These are phyloP conservation scores for Buphagus erythrorhynchus DNA, from an alignment of 2,797 vertebrate genomes.

Conservation along the genomic window DNA sequence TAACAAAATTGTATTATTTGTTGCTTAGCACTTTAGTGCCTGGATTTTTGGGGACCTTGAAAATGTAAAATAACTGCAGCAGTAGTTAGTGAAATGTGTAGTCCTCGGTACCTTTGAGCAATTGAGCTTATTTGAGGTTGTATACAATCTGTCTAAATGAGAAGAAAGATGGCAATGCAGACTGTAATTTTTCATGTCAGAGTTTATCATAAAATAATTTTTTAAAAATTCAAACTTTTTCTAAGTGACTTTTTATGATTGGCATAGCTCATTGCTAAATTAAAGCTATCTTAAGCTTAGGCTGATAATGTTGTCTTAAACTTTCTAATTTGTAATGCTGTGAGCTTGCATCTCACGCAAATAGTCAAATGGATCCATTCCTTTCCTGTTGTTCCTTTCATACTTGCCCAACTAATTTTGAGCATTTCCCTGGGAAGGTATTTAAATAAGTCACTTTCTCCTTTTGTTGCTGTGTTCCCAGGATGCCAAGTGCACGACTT, in stretches of 20 bases:
- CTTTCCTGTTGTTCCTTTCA: neutral
- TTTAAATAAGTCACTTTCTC: neutral
- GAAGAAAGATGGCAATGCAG: neutral
- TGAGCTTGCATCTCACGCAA: neutral
- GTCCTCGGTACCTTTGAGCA: neutral
- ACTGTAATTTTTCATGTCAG: neutral
- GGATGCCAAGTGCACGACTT: slow-evolving; percentile 92
- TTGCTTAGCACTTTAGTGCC: neutral
- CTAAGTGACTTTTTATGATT: neutral
- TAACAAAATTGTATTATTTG: neutral
- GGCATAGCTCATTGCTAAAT: neutral
- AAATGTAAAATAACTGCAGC: neutral
- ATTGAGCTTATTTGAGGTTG: neutral
- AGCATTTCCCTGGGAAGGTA: neutral
- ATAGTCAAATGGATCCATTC: neutral
- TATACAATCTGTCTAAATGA: neutral
- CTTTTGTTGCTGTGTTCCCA: slow-evolving; percentile 62
- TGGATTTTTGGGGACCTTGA: neutral
- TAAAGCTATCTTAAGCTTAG: neutral
- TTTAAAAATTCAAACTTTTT: accelerated
- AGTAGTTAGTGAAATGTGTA: neutral
- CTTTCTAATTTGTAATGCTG: neutral
- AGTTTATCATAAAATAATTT: neutral
- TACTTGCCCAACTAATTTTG: neutral
- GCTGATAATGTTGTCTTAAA: neutral